A percentile compares a stretch with the other conserved stretches of the same genome.
Conservation (phyloP, 1,140 invertebrate genomes). For the Aphis gossypii region DNA sequence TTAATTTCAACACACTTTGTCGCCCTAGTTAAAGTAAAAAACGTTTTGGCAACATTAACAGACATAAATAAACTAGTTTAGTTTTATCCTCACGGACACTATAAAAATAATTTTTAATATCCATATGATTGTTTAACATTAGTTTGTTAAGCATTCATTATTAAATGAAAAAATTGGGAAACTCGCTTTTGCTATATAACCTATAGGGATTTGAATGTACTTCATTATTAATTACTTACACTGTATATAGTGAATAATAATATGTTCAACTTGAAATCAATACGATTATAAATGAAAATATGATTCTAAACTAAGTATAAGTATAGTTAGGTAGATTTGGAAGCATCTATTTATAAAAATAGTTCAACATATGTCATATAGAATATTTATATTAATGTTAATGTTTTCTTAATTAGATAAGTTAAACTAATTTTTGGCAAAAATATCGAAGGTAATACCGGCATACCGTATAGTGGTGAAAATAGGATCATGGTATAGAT, state of each 20-base stretch:
- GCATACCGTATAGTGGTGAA: too few relatives aligned
- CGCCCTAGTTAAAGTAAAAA: constrained; percentile 34
- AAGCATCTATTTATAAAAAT: background rate
- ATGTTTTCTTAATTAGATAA: too few relatives aligned
- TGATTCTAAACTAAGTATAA: background rate
- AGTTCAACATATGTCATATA: background rate
- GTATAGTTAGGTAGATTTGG: background rate
- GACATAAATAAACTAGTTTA: constrained; percentile 33
- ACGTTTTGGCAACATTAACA: constrained; percentile 34
- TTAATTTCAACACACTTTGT: constrained; percentile 6
- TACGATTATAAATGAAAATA: background rate
- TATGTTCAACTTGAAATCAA: background rate
- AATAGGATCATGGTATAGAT: too few relatives aligned
- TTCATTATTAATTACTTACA: background rate
- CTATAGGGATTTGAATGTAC: background rate
- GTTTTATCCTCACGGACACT: constrained; percentile 1
- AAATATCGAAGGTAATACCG: too few relatives aligned
- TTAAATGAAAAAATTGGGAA: background rate
- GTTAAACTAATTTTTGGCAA: too few relatives aligned
- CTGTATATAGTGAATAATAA: background rate
- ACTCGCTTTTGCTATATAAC: background rate
- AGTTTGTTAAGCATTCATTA: background rate
- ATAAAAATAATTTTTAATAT: constrained; percentile 6
- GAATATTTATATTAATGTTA: background rate
- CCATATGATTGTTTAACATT: background rate